Evolutionary conservation across 2,888 invertebrate genomes (phyloP).

Genomic region (Tromatobia lineatoria): DNA sequence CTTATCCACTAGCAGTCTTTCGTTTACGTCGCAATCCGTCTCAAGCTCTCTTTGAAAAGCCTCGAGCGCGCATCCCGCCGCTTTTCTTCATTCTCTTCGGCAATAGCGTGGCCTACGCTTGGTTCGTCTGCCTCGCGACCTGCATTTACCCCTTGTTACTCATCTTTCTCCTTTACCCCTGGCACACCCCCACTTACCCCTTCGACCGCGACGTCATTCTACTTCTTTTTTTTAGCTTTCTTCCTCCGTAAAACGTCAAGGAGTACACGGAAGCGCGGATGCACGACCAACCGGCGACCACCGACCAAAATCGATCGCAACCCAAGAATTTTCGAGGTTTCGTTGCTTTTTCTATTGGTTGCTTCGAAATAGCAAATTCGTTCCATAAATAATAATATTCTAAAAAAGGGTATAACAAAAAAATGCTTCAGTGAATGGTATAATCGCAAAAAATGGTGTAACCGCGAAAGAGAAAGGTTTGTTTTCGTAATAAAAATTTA

Average conservation of each 20-base stretch:
- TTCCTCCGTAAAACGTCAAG: constrained; percentile 63
- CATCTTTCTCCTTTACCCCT: constrained; percentile 49
- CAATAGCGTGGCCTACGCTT: neutral
- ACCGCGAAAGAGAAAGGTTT: too few relatives aligned
- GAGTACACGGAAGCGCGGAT: constrained; percentile 51
- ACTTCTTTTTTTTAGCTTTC: constrained; percentile 31
- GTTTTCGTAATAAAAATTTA: too few relatives aligned
- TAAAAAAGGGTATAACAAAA: too few relatives aligned
- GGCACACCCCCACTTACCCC: neutral
- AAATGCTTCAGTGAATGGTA: too few relatives aligned
- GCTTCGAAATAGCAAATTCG: neutral
- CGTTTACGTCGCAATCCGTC: neutral
- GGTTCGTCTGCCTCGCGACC: constrained; percentile 1
- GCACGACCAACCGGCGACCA: constrained; percentile 2
- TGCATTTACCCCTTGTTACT: constrained; percentile 3
- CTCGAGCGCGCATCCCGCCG: neutral
- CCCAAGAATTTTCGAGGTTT: constrained; percentile 33
- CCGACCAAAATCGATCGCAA: constrained; percentile 52
- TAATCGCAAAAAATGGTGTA: too few relatives aligned
- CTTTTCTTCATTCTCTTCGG: neutral
- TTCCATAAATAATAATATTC: neutral
- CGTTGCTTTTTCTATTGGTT: neutral
- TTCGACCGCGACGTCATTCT: neutral
- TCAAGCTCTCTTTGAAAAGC: neutral
- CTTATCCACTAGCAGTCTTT: neutral